Evolutionary conservation across 2,888 invertebrate genomes (phyloP).

Genomic region (Erpobdella octoculata): DNA sequence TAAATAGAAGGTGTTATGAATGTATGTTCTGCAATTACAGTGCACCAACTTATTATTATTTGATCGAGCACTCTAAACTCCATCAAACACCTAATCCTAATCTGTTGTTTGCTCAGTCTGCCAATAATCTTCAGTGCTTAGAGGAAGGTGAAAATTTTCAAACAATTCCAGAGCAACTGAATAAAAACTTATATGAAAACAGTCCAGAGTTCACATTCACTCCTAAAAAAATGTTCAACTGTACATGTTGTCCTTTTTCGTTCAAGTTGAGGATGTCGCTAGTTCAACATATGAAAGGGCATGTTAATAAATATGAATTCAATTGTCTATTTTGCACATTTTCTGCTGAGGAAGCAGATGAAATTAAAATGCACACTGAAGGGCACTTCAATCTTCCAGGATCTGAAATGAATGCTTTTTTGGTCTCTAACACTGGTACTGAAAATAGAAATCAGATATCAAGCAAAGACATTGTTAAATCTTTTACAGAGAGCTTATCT

Average conservation of each 20-base stretch:
- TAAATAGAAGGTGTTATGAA: conserved; percentile 9
- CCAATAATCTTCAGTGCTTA: background rate
- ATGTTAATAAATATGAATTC: background rate
- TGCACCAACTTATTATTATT: background rate
- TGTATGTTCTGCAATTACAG: conserved; percentile 18
- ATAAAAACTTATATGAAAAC: conserved; percentile 13
- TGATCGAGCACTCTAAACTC: conserved; percentile 9
- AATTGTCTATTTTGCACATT: conserved; percentile 13
- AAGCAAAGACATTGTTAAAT: background rate
- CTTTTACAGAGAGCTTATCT: background rate
- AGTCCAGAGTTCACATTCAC: background rate
- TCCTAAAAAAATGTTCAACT: background rate
- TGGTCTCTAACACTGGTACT: background rate
- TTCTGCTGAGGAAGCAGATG: background rate
- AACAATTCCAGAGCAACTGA: background rate
- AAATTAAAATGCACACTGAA: conserved; percentile 2
- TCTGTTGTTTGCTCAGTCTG: conserved; percentile 16
- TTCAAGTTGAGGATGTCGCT: background rate
- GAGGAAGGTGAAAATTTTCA: background rate
- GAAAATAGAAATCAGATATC: background rate
- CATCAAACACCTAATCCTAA: conserved; percentile 15
- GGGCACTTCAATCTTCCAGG: conserved; percentile 16
- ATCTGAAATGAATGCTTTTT: background rate
- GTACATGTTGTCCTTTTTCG: conserved; percentile 18
- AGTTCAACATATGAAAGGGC: conserved; percentile 1